Evolutionary conservation across 2,113 vertebrate species (phyloP), one percentile per base, ranked within the genome.

Genomic region (Centropristis striata): DNA sequence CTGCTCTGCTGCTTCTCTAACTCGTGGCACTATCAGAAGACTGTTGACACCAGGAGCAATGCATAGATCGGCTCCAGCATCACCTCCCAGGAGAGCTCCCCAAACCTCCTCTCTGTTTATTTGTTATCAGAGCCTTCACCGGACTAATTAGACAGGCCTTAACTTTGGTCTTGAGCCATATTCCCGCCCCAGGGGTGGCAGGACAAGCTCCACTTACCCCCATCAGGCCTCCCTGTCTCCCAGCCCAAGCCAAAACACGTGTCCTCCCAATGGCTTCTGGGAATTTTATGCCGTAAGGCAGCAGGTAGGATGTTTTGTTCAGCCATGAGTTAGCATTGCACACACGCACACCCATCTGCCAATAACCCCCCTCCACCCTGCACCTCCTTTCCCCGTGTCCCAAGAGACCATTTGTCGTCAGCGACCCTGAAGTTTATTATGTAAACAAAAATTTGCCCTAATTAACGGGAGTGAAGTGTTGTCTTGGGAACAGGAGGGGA

Each of bases 61-160:
- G 78, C 60, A 72, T 81, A 60, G 67, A 75, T 47, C 20, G 60
- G 71, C 68, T 74, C 68, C 21, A 18, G 67, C 74, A 47, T 63
- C 71, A 16, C 27, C 68, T 72, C 92, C 85, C 91, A n/a, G 28
- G 91, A 90, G 92, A 92, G 80, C 32, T 66, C 51, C 79, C 54
- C 63, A 66, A 55, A 72, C 83, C 75, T 81, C 63, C 58, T 86
- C 78, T 77, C 39, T 93, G 92, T 94, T 93, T 94, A 92, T 92
- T 92, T 94, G 92, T 83, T 87, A 91, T 89, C 75, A 70, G 79
- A 81, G 75, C 87, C 78, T 86, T 86, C 82, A 49, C 86, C 46
- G 74, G 86, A 92, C 77, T 93, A 94, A 93, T 94, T 92, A 93
- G 90, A 91, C 50, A 67, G 68, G 82, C 70, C 83, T 60, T 85